Percentiles rank a stretch among this genome's conserved stretches.
phyloP scores from a whole-genome alignment of 2,113 vertebrate genomes.

The Archilochus colubris region DNA sequence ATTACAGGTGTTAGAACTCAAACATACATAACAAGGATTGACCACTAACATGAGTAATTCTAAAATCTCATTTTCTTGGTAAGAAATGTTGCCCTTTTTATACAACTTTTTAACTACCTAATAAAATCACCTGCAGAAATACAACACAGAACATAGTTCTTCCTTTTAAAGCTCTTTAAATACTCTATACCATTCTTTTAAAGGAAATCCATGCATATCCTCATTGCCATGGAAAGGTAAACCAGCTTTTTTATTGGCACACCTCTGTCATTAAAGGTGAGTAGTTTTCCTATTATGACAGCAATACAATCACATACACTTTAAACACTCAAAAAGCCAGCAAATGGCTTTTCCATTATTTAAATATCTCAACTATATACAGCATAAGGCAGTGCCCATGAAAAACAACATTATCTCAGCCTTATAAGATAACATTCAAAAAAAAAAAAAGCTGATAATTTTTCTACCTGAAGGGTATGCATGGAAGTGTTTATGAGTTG shows the following conservation, averaged over 20 bases:
- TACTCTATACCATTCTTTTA: neutral
- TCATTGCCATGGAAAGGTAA: neutral
- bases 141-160: neutral
- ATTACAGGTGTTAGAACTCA: conserved; percentile 55
- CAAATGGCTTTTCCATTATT: neutral
- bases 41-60: conserved; percentile 52
- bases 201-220: neutral
- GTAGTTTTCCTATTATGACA: neutral
- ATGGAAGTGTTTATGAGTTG: neutral
- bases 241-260: neutral
- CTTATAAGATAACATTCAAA: neutral
- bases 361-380: neutral
- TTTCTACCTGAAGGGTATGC: neutral
- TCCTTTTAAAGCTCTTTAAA: neutral
- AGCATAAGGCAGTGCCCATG: neutral
- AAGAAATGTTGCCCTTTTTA: conserved; percentile 22
- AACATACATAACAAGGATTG: conserved; percentile 29
- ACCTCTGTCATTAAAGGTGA: neutral
- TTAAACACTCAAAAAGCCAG: neutral
- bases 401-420: neutral
- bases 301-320: neutral
- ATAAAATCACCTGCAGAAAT: conserved; percentile 24
- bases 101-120: conserved; percentile 1
- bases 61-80: conserved; percentile 58
- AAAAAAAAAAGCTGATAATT: neutral